Evolutionary conservation across 2,113 vertebrate genomes (phyloP), one percentile per base, ranked within the genome.

Genomic region (Anolis carolinensis): DNA sequence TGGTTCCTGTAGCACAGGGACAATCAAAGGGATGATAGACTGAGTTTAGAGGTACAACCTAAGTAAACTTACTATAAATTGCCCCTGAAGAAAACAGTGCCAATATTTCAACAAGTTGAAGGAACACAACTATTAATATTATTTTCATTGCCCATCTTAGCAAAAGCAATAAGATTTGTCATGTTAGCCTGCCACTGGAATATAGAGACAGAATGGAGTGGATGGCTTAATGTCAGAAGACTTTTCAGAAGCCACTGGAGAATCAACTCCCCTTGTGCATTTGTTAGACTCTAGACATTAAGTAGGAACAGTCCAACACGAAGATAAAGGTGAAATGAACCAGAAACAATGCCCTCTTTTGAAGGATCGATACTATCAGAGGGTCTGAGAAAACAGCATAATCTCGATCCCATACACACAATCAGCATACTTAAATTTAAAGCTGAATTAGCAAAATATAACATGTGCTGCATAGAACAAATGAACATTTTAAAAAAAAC

Each of bases 1-100:
- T 0, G 98, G 98, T 74, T 99, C 98, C 98, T 99, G 72, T 13
- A 67, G 27, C 50, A 81, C 8, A 79, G 10, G 82, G n/a, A 36
- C 5, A 76, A 68, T 68, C n/a, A 52, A 4, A 79, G 70, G 32
- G 25, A 23, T 79, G 9, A 9, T 10, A 0, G 44, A 59, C 59
- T 48, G 20, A 16, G 1, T 79, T 34, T 81, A 81, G 74, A 71
- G 11, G 32, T 78, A 23, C 27, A 70, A 70, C 10, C 63, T 21
- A 68, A 52, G 16, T 71, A 82, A 30, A 50, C 52, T 71, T 50
- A 67, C 50, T 39, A 67, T 7, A 7, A 70, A 68, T 21, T 52
- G 18, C 44, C 6, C 63, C 39, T 65, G 18, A 63, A n/a, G 27
- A 11, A 11, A 76, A 76, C 55, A 55, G 27, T 20, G n/a, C 25